These are phyloP conservation scores for Tenebrosternarchus preto DNA, from an alignment of 2,113 vertebrate species.

Conservation along the genomic window DNA sequence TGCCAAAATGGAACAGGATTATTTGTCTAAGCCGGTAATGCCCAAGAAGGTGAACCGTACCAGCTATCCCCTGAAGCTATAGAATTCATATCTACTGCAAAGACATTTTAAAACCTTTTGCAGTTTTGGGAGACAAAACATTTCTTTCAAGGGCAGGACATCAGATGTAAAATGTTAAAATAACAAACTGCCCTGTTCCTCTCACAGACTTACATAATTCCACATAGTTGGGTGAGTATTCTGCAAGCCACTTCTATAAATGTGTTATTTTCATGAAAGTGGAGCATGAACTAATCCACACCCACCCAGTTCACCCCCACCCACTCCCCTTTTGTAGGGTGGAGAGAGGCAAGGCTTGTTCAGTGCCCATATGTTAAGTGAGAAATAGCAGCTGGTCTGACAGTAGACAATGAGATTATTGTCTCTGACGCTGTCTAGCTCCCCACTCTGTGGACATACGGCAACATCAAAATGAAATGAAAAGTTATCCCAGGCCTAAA, in stretches of 20 bases:
- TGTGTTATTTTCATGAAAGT: slow-evolving; percentile 28
- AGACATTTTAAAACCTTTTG: no score
- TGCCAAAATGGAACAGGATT: not conserved
- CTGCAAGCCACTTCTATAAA: not conserved
- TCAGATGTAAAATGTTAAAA: not conserved
- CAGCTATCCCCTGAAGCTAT: no score
- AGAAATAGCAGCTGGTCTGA: slow-evolving; percentile 12
- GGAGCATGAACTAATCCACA: not conserved
- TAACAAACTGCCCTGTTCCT: not conserved
- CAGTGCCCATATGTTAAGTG: not conserved
- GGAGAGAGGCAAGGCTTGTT: not conserved
- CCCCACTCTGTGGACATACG: not conserved
- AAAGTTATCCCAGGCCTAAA: not conserved
- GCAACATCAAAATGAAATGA: not conserved
- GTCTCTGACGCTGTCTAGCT: not conserved
- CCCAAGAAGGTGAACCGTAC: no score
- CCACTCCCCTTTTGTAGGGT: no score
- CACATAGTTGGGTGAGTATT: slow-evolving; percentile 12
- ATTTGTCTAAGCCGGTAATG: not conserved
- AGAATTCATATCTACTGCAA: no score
- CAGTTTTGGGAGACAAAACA: no score
- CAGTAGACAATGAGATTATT: not conserved
- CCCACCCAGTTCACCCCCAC: not conserved
- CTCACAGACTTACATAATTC: slow-evolving; percentile 13
- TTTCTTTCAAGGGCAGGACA: not conserved